A percentile compares a stretch with the other conserved stretches of the same genome.
phyloP scores from a whole-genome alignment of 1,140 invertebrate species.

The Atopsyche davidsoni region DNA sequence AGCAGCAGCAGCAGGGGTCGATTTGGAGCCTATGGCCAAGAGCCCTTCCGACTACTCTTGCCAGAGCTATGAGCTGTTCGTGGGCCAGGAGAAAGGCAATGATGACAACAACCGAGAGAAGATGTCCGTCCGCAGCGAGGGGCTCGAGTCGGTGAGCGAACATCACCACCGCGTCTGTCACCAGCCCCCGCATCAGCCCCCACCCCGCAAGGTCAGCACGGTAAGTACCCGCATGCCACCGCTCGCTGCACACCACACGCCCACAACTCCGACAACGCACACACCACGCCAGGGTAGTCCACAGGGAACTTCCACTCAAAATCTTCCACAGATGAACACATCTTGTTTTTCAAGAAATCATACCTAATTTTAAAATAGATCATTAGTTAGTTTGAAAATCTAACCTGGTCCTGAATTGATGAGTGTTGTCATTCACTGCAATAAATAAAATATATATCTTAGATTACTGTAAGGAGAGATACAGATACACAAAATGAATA shows the following conservation, averaged over 20 bases:
- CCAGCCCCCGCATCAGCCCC: constrained; percentile 44
- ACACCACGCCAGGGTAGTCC: no score
- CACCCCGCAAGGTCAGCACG: constrained; percentile 82
- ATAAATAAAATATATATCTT: no score
- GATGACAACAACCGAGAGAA: constrained; percentile 85
- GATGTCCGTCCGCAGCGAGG: constrained; percentile 82
- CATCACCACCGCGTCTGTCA: constrained; percentile 59
- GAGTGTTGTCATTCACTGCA: no score
- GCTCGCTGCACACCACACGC: neutral
- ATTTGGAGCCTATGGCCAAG: constrained; percentile 60
- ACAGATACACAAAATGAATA: no score
- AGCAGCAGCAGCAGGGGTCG: constrained; percentile 54
- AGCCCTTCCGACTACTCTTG: constrained; percentile 85
- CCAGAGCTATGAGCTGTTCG: constrained; percentile 84
- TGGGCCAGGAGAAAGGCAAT: constrained; percentile 77
- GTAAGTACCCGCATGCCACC: constrained; percentile 59
- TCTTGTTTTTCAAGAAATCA: no score
- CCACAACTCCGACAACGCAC: neutral
- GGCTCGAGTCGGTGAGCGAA: constrained; percentile 79
- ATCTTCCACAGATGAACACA: no score
- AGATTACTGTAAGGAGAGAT: no score
- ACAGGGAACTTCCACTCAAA: no score
- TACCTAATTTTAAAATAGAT: no score
- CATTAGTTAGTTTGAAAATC: no score
- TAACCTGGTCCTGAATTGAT: no score